phyloP scores from a whole-genome alignment of 2,888 invertebrate species.

The Dynastes tityus region DNA sequence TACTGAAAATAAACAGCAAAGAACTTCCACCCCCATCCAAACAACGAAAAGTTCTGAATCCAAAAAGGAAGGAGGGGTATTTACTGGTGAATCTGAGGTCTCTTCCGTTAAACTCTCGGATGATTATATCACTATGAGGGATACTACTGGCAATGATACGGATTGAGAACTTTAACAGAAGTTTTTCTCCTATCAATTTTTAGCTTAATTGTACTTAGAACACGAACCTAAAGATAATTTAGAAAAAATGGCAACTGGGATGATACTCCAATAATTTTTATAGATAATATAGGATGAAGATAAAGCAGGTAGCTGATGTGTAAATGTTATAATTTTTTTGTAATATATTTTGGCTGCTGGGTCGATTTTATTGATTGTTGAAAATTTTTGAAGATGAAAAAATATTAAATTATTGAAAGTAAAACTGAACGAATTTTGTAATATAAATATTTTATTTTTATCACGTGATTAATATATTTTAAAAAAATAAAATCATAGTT shows the following conservation, averaged over 20 bases:
- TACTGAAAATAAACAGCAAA: constrained; percentile 60
- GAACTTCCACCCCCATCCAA: constrained; percentile 76
- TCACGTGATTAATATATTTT: constrained; percentile 4
- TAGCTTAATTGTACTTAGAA: no score
- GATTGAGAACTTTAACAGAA: neutral
- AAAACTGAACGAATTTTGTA: neutral
- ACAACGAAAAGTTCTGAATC: constrained; percentile 72
- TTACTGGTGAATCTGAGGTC: constrained; percentile 74
- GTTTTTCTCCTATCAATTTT: neutral
- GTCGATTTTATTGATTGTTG: constrained; percentile 29
- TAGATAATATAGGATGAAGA: neutral
- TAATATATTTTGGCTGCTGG: neutral
- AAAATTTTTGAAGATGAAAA: neutral
- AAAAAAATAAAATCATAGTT: no score
- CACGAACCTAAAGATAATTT: neutral
- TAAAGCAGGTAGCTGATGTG: neutral
- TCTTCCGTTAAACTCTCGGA: constrained; percentile 73
- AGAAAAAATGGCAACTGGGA: neutral
- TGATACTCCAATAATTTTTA: neutral
- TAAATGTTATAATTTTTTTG: neutral
- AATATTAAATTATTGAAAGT: neutral
- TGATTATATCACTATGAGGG: constrained; percentile 47
- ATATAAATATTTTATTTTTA: constrained; percentile 7
- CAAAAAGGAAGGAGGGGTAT: constrained; percentile 66
- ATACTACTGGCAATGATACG: constrained; percentile 26